Base-by-base conservation (phyloP, 2,113 vertebrate genomes). In the Okapia johnstoni region DNA sequence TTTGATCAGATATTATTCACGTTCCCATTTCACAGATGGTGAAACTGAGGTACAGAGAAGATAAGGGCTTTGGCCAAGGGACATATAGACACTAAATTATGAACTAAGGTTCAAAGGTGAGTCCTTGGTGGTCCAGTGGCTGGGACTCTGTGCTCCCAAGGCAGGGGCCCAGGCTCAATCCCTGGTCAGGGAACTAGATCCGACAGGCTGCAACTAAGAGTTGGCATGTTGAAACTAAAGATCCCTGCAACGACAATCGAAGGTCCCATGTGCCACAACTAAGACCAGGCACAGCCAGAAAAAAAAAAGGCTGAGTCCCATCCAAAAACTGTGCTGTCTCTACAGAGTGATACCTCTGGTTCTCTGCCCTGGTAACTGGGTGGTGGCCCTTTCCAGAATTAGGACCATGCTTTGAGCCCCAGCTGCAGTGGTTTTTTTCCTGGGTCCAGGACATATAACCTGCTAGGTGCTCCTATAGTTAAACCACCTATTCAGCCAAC, bases 11-110 rank as follows among this genome's bases (percentile, higher is more conserved):
- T 95, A 36, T 33, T 81, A 46, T 84, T 63, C 66, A 76, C 7
- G 19, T 55, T 84, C 79, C 93, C 91, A 84, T 96, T 96, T 93
- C 77, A 91, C 61, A 73, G 88, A 58, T 55, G 13, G 55, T 30
- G 36, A 97, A 60, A 81, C 23, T 43, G 46, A 88, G 30, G 17
- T 19, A 88, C 66, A 91, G 73, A 85, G 46, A 54, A 43, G 46
- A 33, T 21, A 93, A 94, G 36, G 50, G 63, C 52, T 93, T 92
- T 89, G 86, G 21, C n/a, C n/a, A 87, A 85, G 33, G 81, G 73
- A 16, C 33, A 57, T 25, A 36, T 3, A 63, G 84, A 48, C 21
- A 21, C 33, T 77, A 19, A 88, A 81, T 70, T 46, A 96, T 40
- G 19, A 87, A 52, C 50, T 79, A 50, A 88, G 76, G 52, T 76